Conservation (phyloP, 2,113 vertebrate species). For the Halcyon senegalensis region DNA sequence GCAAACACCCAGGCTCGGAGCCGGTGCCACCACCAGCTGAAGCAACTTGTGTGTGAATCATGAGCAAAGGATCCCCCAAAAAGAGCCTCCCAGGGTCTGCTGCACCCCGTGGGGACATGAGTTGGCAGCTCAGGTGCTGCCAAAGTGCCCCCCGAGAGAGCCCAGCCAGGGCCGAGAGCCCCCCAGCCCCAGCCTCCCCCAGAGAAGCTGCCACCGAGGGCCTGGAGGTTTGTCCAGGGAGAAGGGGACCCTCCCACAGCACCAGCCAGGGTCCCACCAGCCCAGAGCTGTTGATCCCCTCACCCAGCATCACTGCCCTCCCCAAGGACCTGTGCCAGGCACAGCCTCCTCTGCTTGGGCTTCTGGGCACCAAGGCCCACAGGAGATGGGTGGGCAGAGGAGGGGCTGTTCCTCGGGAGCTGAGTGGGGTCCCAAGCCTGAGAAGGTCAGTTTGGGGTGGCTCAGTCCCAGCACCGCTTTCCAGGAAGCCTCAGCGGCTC, state of each 20-base stretch:
- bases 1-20: too few relatives aligned
- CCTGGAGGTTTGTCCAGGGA: background rate
- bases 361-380: accelerated
- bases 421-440: accelerated
- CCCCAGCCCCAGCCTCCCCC: background rate
- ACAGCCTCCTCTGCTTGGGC: background rate
- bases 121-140: background rate
- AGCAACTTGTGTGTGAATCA: too few relatives aligned
- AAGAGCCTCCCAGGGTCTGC: background rate
- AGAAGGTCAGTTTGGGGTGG: accelerated
- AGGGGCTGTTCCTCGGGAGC: background rate
- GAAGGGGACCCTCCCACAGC: background rate
- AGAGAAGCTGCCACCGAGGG: background rate
- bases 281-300: accelerated
- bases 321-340: accelerated
- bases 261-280: accelerated
- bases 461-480: background rate
- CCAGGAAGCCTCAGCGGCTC: background rate
- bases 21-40: background rate
- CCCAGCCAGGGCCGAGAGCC: background rate
- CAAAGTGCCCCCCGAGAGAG: background rate
- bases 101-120: accelerated
- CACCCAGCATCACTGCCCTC: background rate
- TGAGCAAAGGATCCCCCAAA: accelerated
- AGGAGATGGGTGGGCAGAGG: background rate